Percentiles rank a stretch among this genome's conserved stretches.
phyloP scores from a whole-genome alignment of 1,140 invertebrate genomes.

The Pogonognathellus flavescens region DNA sequence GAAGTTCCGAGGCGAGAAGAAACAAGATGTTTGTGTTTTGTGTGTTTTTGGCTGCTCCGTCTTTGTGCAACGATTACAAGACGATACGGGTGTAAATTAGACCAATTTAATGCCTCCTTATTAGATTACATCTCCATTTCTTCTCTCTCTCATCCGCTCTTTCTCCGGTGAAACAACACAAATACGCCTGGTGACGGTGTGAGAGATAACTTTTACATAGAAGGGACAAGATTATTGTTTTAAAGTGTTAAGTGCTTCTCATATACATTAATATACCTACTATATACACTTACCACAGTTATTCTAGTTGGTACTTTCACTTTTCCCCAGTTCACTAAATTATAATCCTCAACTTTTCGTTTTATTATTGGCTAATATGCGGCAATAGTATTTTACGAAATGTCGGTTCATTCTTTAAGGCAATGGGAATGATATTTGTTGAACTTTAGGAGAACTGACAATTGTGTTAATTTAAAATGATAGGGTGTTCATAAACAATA shows the following conservation, averaged over 20 bases:
- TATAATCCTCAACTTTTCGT: not conserved
- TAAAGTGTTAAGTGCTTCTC: not conserved
- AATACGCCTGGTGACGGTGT: too few relatives aligned
- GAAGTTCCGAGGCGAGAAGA: not conserved
- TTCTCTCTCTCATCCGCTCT: not conserved
- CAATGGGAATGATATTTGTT: not conserved
- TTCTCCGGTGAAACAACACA: not conserved
- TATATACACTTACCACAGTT: not conserved
- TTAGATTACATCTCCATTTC: constrained; percentile 38
- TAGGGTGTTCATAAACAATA: too few relatives aligned
- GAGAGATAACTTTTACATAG: too few relatives aligned
- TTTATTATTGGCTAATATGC: too few relatives aligned
- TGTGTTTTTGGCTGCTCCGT: not conserved
- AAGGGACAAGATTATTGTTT: too few relatives aligned
- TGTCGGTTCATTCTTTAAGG: not conserved
- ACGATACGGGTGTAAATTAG: constrained; percentile 19
- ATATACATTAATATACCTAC: not conserved
- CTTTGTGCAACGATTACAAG: constrained; percentile 4
- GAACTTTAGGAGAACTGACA: not conserved
- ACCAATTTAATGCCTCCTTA: constrained; percentile 25
- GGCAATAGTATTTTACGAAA: not conserved
- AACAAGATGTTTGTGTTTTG: not conserved
- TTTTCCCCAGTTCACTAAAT: not conserved
- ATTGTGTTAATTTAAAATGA: not conserved
- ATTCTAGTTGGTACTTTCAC: not conserved